A percentile compares a stretch with the other conserved stretches of the same genome.
Conservation (phyloP, 37 sponge, comb jelly and placozoan species). For the Petrosia ficiformis region DNA sequence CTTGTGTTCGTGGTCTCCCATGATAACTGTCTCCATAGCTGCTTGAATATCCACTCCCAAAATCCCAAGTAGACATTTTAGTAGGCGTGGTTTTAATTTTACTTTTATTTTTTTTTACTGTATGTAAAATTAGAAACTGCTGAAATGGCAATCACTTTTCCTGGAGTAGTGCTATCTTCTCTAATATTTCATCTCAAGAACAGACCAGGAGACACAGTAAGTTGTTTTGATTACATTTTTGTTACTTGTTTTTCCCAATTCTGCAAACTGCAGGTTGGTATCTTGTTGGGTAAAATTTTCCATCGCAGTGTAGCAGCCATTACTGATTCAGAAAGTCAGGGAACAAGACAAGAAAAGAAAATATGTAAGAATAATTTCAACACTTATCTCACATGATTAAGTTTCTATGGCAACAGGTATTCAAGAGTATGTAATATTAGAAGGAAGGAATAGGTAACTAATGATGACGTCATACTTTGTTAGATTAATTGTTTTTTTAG, state of each 20-base stretch:
- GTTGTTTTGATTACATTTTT: not conserved
- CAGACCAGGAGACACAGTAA: conserved; percentile 54
- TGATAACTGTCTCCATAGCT: not conserved
- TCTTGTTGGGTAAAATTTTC: conserved; percentile 36
- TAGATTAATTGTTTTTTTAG: not conserved
- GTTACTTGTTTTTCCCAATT: not conserved
- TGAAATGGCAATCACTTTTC: conserved; percentile 8
- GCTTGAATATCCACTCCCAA: not conserved
- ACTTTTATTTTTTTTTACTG: not conserved
- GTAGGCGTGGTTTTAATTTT: not conserved
- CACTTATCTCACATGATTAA: not conserved
- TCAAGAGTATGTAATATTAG: not conserved
- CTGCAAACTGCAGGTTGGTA: conserved; percentile 31
- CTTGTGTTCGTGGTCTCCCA: not conserved
- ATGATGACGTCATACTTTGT: not conserved
- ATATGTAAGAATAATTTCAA: conserved; percentile 18
- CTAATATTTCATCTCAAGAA: conserved; percentile 66
- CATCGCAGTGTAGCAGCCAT: conserved; percentile 38
- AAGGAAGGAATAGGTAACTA: not conserved
- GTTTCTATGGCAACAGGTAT: not conserved
- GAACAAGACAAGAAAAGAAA: conserved; percentile 47
- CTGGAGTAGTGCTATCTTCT: conserved; percentile 46
- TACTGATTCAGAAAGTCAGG: conserved; percentile 47
- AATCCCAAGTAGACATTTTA: not conserved
- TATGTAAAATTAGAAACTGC: not conserved